phyloP scores from a whole-genome alignment of 2,113 vertebrate genomes.

The Nerophis lumbriciformis region DNA sequence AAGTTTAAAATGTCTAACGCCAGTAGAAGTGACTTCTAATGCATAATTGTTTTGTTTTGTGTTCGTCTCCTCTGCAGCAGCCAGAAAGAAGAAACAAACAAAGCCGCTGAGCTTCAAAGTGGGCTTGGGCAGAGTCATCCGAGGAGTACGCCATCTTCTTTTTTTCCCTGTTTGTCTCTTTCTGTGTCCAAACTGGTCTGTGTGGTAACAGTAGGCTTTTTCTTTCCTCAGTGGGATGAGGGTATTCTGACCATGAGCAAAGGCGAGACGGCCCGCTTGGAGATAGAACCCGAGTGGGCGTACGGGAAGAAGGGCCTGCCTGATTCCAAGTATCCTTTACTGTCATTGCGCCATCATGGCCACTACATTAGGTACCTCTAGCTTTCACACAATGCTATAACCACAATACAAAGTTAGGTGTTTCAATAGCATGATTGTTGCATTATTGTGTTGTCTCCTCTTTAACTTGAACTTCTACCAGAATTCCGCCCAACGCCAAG shows the following conservation, averaged over 20 bases:
- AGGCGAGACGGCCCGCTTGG: constrained; percentile 90
- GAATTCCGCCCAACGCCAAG: constrained; percentile 94
- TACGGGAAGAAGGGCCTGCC: constrained; percentile 93
- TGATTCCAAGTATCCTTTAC: constrained; percentile 94
- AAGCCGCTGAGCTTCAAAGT: constrained; percentile 95
- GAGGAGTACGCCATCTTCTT: constrained; percentile 76
- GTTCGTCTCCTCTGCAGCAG: constrained; percentile 65
- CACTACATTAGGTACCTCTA: neutral
- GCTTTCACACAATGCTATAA: no score
- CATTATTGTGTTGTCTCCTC: constrained; percentile 23
- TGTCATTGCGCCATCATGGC: neutral
- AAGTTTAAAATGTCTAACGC: no score
- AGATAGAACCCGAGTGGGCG: constrained; percentile 94
- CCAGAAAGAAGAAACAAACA: constrained; percentile 90
- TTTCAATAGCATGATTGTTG: no score
- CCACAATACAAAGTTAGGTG: no score
- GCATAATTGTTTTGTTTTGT: neutral
- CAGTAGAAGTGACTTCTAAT: no score
- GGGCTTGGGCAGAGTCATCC: constrained; percentile 89
- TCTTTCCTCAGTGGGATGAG: constrained; percentile 85
- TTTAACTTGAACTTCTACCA: constrained; percentile 74
- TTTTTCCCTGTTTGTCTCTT: neutral
- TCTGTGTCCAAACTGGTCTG: neutral
- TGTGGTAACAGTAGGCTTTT: neutral
- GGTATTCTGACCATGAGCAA: constrained; percentile 92